Evolutionary conservation across 2,888 invertebrate genomes (phyloP).

Genomic region (Leptogaster cylindrica): DNA sequence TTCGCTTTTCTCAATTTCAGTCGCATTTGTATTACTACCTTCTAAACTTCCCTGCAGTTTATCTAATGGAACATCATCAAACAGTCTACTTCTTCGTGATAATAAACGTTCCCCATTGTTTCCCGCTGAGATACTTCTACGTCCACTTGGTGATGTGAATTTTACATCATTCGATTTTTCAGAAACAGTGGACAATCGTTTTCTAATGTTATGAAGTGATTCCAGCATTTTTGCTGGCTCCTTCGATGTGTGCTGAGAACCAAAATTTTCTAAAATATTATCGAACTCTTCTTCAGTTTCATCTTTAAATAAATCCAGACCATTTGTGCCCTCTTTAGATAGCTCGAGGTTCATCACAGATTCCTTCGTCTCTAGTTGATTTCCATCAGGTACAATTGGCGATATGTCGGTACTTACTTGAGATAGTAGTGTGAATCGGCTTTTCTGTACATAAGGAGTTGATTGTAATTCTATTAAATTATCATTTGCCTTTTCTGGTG

Average conservation of each 20-base stretch:
- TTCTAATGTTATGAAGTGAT: constrained; percentile 59
- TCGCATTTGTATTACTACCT: neutral
- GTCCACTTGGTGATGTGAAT: neutral
- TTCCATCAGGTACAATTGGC: neutral
- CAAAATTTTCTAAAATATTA: constrained; percentile 57
- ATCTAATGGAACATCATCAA: constrained; percentile 54
- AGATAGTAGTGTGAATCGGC: neutral
- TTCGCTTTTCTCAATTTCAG: too few relatives aligned
- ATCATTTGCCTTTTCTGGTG: constrained; percentile 14
- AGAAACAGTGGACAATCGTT: constrained; percentile 51
- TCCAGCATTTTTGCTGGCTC: constrained; percentile 60
- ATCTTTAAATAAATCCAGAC: too few relatives aligned
- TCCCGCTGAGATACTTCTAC: neutral
- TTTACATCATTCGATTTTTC: neutral
- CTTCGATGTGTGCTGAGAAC: constrained; percentile 55
- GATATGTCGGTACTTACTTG: constrained; percentile 5
- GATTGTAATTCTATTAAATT: neutral
- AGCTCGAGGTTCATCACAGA: too few relatives aligned
- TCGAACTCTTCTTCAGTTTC: constrained; percentile 54
- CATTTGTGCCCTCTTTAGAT: too few relatives aligned
- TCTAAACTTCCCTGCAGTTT: neutral
- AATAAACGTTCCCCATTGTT: constrained; percentile 56
- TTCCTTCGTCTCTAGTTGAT: constrained; percentile 12
- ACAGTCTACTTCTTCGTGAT: constrained; percentile 59
- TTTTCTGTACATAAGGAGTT: constrained; percentile 5